A percentile compares a stretch with the other conserved stretches of the same genome.
phyloP scores from a whole-genome alignment of 1,140 invertebrate species.

The Penaeus indicus region DNA sequence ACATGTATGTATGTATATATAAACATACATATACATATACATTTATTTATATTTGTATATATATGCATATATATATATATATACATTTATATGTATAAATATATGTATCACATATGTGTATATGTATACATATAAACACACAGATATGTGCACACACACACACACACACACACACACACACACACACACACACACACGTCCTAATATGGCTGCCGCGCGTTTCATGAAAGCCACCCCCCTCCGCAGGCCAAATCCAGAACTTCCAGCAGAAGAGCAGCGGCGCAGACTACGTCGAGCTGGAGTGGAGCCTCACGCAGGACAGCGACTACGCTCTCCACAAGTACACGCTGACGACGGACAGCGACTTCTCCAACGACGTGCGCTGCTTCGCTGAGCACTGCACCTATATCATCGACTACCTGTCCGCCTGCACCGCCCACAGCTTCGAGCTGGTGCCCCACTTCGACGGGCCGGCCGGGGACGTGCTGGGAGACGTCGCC shows the following conservation, averaged over 20 bases:
- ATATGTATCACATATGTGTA: too few species aligned
- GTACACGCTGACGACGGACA: slow-evolving; percentile 20
- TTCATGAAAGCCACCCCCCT: neutral
- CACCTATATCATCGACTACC: neutral
- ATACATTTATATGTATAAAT: too few species aligned
- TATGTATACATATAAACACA: too few species aligned
- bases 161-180: too few species aligned
- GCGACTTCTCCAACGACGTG: slow-evolving; percentile 4
- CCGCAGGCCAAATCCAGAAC: slow-evolving; percentile 40
- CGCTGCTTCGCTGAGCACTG: neutral
- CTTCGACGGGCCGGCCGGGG: slow-evolving; percentile 7
- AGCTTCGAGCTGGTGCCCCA: slow-evolving; percentile 26
- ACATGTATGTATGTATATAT: too few species aligned
- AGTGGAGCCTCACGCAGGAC: slow-evolving; percentile 26
- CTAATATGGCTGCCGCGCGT: neutral
- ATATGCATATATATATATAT: too few species aligned
- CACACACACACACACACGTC: too few species aligned
- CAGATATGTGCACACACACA: too few species aligned
- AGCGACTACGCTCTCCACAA: slow-evolving; percentile 28
- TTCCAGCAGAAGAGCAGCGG: slow-evolving; percentile 17
- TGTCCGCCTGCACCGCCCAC: slow-evolving; percentile 24
- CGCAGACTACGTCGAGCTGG: neutral
- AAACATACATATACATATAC: too few species aligned
- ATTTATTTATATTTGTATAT: too few species aligned
- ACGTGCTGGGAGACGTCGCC: neutral